phyloP scores from a whole-genome alignment of 2,797 vertebrate genomes.

The Sylvilagus floridanus region DNA sequence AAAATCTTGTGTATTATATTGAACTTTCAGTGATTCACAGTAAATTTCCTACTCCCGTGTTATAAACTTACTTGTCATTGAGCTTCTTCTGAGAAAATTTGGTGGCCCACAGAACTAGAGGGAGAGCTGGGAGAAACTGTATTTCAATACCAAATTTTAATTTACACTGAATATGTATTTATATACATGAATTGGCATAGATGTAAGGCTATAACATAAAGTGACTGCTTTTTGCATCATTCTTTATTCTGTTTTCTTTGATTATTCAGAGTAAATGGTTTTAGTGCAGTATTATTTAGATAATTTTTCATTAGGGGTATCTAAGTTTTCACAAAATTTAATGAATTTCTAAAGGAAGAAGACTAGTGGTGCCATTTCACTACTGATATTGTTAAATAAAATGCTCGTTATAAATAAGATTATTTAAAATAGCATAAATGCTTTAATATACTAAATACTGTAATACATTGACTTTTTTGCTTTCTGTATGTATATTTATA shows the following conservation, averaged over 20 bases:
- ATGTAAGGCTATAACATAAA: not conserved
- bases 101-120: constrained; percentile 1
- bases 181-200: not conserved
- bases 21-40: not conserved
- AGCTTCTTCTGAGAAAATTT: not conserved
- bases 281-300: not conserved
- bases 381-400: constrained; percentile 30
- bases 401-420: constrained; percentile 55
- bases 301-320: constrained; percentile 47
- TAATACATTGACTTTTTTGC: constrained; percentile 20
- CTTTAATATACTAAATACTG: not conserved
- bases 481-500: constrained; percentile 82
- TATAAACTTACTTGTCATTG: constrained; percentile 6
- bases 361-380: not conserved
- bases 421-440: constrained; percentile 62
- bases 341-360: constrained; percentile 54
- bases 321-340: constrained; percentile 60
- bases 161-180: constrained; percentile 35
- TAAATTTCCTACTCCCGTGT: constrained; percentile 12
- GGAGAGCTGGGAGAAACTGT: not conserved
- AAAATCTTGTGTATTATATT: constrained; percentile 11
- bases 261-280: constrained; percentile 1
- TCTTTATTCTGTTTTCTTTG: constrained; percentile 4
- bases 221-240: not conserved
- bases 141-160: constrained; percentile 40